Base-by-base conservation (phyloP, 2,888 invertebrate genomes). In the Teleogryllus oceanicus region DNA sequence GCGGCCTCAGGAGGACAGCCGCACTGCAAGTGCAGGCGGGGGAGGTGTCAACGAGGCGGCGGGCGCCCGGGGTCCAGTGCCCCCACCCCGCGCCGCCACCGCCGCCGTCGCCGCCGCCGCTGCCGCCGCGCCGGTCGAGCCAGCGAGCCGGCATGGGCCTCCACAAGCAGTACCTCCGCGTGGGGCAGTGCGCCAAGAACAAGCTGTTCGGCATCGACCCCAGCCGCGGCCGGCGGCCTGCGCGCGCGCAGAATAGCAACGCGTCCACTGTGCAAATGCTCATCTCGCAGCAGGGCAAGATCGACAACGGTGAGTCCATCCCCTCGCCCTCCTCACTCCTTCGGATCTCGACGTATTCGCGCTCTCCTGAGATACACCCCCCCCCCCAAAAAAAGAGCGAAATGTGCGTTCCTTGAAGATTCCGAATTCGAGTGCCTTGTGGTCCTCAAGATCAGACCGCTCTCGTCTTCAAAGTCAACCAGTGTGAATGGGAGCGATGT, bases 141-240 rank as follows among this genome's bases (percentile, higher is more conserved):
- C 37, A 37, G 37, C 37, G 1, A 37, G 37, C 37, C 37, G 37
- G 37, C 10, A 81, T 82, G 82, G 82, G 80, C 8, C 80, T 82
- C 5, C 93, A 94, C 86, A 93, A 93, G 85, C 93, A 94, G 84
- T 94, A 94, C 86, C 88, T 94, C 86, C 91, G 92, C 84, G 93
- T 94, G 85, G 93, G 94, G 81, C 92, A 92, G 86, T 90, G 90
- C 84, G 93, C 93, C 83, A 90, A 92, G 82, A 93, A 93, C 85
- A 90, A 92, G 77, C 88, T 95, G 77, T 91, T 95, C 83, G 93
- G 94, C 0, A 88, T 92, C 76, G 88, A 89, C 49, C 90, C 90
- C 49, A 49, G 13, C 49, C 13, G 16, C n/a, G 62, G 16, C 16
- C 13, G 62, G 8, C 20, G 75, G 11, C 78, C 81, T n/a, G 85